Conservation (phyloP, 2,113 vertebrate species). For the Petrocephalus zakoni region DNA sequence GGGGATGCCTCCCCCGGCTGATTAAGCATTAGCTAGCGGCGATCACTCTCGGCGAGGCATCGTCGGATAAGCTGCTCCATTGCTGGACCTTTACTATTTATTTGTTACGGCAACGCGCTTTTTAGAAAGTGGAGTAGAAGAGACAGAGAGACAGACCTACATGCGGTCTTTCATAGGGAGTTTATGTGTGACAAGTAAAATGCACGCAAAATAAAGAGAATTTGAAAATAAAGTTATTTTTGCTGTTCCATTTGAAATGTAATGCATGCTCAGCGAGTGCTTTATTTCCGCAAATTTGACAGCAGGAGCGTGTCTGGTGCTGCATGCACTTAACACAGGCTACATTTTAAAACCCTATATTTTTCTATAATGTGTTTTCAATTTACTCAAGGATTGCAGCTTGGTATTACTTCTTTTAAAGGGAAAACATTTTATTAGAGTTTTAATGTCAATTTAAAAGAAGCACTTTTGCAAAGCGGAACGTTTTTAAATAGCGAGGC, state of each 20-base stretch:
- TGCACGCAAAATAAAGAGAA: neutral
- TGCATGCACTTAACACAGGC: neutral
- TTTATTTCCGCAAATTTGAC: neutral
- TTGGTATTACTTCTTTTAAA: constrained; percentile 18
- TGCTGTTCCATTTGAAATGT: neutral
- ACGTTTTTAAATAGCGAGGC: constrained; percentile 38
- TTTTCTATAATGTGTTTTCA: constrained; percentile 20
- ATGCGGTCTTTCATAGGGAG: neutral
- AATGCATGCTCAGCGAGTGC: neutral
- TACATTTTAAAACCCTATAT: neutral
- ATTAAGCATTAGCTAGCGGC: neutral
- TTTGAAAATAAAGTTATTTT: neutral
- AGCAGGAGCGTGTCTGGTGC: neutral
- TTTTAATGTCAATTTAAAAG: constrained; percentile 19
- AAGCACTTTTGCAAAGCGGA: constrained; percentile 7
- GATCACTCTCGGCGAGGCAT: neutral
- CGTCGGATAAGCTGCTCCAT: neutral
- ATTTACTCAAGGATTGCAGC: constrained; percentile 4
- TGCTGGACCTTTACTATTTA: neutral
- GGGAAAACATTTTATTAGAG: constrained; percentile 1
- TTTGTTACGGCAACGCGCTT: neutral
- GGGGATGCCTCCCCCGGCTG: neutral
- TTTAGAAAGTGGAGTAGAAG: neutral
- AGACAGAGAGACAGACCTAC: neutral
- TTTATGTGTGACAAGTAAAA: neutral